A percentile compares a stretch with the other conserved stretches of the same genome.
These are phyloP conservation scores for Setophaga petechia DNA, from an alignment of 2,113 vertebrate species.

Conservation along the genomic window DNA sequence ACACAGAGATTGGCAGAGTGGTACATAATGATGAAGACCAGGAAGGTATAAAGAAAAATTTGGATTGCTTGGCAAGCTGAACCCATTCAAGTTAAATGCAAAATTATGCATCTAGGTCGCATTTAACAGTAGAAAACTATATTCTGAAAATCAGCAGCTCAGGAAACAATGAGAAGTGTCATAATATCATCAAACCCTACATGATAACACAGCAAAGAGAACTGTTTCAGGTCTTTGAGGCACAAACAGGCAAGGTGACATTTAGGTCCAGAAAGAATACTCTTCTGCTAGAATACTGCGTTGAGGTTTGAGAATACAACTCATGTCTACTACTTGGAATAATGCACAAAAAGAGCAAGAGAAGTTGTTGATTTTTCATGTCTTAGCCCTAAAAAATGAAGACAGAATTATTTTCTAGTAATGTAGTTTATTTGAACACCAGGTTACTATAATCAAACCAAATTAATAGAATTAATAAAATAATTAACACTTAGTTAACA, in stretches of 20 bases:
- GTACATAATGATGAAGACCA: constrained; percentile 56
- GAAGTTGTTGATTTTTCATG: not conserved
- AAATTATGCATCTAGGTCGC: constrained; percentile 64
- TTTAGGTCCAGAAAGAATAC: not conserved
- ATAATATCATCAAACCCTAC: constrained; percentile 7
- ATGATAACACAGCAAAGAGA: constrained; percentile 11
- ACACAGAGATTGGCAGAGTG: constrained; percentile 41
- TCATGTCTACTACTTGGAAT: not conserved
- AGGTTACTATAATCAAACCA: not conserved
- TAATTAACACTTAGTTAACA: not conserved
- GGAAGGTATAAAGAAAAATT: constrained; percentile 46
- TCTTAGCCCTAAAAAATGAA: not conserved
- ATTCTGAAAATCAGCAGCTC: constrained; percentile 43
- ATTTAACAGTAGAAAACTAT: constrained; percentile 33
- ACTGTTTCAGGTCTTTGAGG: constrained; percentile 17
- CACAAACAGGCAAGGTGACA: not conserved
- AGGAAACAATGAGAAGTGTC: constrained; percentile 63
- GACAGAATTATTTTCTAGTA: not conserved
- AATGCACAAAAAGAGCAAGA: not conserved
- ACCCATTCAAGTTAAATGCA: constrained; percentile 57
- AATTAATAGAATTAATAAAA: not conserved
- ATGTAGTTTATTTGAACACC: not conserved
- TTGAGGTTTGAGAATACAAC: not conserved
- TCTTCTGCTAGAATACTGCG: not conserved
- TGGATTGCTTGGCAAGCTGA: constrained; percentile 32